Percentiles rank a stretch among this genome's conserved stretches.
Conservation (phyloP, 1,140 invertebrate species). For the Colletes latitarsis region DNA sequence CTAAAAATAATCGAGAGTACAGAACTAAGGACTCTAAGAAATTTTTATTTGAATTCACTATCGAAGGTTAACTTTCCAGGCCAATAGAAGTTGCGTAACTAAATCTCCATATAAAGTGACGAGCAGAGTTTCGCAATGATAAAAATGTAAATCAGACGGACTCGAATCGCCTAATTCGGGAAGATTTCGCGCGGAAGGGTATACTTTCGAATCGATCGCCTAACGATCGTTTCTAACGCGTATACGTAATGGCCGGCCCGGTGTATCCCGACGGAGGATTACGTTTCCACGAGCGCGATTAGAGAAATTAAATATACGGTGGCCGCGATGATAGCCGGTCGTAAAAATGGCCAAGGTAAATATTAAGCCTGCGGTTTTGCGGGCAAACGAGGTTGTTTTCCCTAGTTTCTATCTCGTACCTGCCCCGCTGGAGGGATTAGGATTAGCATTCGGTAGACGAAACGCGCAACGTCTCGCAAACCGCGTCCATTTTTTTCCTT, state of each 20-base stretch:
- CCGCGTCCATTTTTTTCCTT: slow-evolving; percentile 33
- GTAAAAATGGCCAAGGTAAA: slow-evolving; percentile 41
- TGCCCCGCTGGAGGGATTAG: slow-evolving; percentile 32
- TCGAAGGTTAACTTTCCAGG: too few species aligned
- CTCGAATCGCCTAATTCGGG: background rate
- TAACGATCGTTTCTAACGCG: background rate
- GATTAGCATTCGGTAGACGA: slow-evolving; percentile 15
- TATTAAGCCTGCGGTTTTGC: slow-evolving; percentile 54
- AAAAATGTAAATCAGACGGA: slow-evolving; percentile 11
- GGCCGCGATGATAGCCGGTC: slow-evolving; percentile 20
- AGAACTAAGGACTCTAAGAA: too few species aligned
- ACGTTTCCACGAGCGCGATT: background rate
- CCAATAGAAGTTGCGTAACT: too few species aligned
- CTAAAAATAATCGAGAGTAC: too few species aligned
- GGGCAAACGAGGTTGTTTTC: slow-evolving; percentile 46
- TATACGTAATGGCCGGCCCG: too few species aligned
- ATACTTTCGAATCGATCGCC: background rate
- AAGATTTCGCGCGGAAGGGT: background rate
- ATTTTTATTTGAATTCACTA: too few species aligned
- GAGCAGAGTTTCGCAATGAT: background rate
- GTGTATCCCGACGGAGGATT: background rate
- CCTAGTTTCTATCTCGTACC: slow-evolving; percentile 35
- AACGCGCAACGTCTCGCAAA: background rate
- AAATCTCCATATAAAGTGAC: too few species aligned
- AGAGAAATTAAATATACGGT: slow-evolving; percentile 44